These are phyloP conservation scores for Cheirogaleus major DNA, from an alignment of 2,797 vertebrate genomes.

Conservation along the genomic window DNA sequence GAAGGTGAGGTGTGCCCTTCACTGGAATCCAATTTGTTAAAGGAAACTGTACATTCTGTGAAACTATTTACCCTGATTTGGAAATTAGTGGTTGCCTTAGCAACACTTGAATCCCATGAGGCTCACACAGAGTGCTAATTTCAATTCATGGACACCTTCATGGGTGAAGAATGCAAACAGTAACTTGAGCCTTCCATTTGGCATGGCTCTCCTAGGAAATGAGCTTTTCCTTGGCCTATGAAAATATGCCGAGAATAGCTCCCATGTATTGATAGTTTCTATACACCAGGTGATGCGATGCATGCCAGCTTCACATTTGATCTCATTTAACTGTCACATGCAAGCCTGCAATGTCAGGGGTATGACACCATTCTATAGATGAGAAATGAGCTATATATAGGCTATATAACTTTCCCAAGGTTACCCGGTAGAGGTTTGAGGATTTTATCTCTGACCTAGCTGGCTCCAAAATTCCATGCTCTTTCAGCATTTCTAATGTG, in stretches of 20 bases:
- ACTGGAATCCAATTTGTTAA: conserved; percentile 79
- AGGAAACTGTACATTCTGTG: conserved; percentile 82
- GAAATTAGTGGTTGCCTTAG: conserved; percentile 86
- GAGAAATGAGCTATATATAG: neutral
- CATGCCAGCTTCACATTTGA: neutral
- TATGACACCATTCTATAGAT: conserved; percentile 47
- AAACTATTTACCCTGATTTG: conserved; percentile 83
- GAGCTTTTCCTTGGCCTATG: conserved; percentile 1
- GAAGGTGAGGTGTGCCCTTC: conserved; percentile 75
- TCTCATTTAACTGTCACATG: neutral
- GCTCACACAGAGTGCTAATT: conserved; percentile 64
- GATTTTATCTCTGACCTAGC: neutral
- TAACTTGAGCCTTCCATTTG: conserved; percentile 56
- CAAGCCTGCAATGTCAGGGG: neutral
- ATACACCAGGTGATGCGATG: neutral
- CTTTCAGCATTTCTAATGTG: neutral
- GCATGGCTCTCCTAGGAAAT: conserved; percentile 34
- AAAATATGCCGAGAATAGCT: neutral
- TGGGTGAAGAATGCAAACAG: conserved; percentile 54
- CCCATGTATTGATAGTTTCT: neutral
- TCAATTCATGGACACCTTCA: conserved; percentile 78
- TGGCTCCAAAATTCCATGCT: neutral
- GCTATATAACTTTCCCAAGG: neutral
- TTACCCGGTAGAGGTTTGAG: neutral
- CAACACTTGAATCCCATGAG: conserved; percentile 78